phyloP scores from a whole-genome alignment of 1,140 invertebrate species.

The Drosophila sproati region DNA sequence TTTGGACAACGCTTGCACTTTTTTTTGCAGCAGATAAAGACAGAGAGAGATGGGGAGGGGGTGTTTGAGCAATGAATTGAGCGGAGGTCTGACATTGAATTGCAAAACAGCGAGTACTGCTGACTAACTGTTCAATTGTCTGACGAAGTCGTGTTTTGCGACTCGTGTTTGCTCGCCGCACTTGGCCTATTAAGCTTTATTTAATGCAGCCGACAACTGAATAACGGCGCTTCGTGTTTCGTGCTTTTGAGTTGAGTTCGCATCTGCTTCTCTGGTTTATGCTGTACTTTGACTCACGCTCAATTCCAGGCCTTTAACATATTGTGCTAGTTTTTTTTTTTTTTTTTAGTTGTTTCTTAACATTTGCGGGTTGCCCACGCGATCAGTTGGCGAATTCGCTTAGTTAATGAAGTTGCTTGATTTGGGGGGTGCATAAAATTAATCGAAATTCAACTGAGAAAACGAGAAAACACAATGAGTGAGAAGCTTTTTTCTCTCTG shows the following conservation, averaged over 20 bases:
- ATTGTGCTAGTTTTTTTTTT: slow-evolving; percentile 57
- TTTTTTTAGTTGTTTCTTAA: slow-evolving; percentile 48
- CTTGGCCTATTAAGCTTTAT: slow-evolving; percentile 37
- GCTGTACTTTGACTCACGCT: slow-evolving; percentile 40
- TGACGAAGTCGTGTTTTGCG: slow-evolving; percentile 12
- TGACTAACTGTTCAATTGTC: slow-evolving; percentile 8
- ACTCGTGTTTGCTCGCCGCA: slow-evolving; percentile 36
- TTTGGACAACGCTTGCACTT: slow-evolving; percentile 37
- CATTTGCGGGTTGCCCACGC: slow-evolving; percentile 30
- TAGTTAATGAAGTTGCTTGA: slow-evolving; percentile 26
- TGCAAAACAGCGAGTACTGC: slow-evolving; percentile 7
- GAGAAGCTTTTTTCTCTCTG: slow-evolving; percentile 7
- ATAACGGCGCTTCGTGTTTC: slow-evolving; percentile 33
- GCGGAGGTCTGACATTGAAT: slow-evolving; percentile 53
- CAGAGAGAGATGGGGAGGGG: neutral
- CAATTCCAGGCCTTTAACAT: slow-evolving; percentile 56
- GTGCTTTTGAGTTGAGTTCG: slow-evolving; percentile 6
- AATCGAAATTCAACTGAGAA: slow-evolving; percentile 2
- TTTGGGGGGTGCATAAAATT: slow-evolving; percentile 21
- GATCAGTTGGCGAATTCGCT: slow-evolving; percentile 26
- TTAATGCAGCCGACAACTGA: slow-evolving; percentile 39
- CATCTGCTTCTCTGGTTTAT: neutral
- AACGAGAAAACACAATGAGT: neutral
- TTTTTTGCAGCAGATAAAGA: neutral
- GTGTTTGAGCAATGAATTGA: slow-evolving; percentile 53